phyloP scores from a whole-genome alignment of 2,113 vertebrate genomes.

The Otus sunia region DNA sequence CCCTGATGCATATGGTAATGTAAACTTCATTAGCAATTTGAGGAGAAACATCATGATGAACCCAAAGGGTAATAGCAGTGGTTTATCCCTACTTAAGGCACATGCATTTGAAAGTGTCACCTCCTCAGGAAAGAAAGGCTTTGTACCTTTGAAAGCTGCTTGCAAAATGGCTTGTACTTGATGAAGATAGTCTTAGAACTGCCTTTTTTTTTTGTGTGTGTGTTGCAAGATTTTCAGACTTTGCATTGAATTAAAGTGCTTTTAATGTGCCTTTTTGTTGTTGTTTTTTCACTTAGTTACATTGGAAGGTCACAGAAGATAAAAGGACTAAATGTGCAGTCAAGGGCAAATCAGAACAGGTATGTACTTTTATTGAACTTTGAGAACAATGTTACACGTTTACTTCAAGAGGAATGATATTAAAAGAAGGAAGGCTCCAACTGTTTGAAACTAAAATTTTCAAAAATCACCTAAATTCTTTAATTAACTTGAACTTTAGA shows the following conservation, averaged over 20 bases:
- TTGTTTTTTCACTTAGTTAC: slow-evolving; percentile 73
- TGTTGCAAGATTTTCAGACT: not conserved
- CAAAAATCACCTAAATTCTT: not conserved
- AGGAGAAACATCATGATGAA: not conserved
- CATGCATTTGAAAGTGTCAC: not conserved
- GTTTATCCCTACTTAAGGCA: not conserved
- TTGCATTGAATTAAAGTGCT: not conserved
- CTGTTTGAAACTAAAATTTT: not conserved
- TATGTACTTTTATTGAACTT: slow-evolving; percentile 45
- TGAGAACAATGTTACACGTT: not conserved
- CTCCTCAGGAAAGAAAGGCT: not conserved
- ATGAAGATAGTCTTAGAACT: not conserved
- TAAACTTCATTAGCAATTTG: not conserved
- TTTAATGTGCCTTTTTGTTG: not conserved
- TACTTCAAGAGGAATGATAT: not conserved
- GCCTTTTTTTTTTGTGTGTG: not conserved
- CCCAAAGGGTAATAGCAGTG: not conserved
- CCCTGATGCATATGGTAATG: not conserved
- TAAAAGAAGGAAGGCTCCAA: not conserved
- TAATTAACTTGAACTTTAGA: not conserved
- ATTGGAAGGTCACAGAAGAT: slow-evolving; percentile 86
- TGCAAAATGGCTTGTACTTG: not conserved
- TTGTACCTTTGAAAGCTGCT: not conserved
- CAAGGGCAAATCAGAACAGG: slow-evolving; percentile 97
- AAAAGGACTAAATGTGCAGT: slow-evolving; percentile 82